These are phyloP conservation scores for Tarsius wallacei DNA, from an alignment of 2,797 vertebrate species.

Conservation along the genomic window DNA sequence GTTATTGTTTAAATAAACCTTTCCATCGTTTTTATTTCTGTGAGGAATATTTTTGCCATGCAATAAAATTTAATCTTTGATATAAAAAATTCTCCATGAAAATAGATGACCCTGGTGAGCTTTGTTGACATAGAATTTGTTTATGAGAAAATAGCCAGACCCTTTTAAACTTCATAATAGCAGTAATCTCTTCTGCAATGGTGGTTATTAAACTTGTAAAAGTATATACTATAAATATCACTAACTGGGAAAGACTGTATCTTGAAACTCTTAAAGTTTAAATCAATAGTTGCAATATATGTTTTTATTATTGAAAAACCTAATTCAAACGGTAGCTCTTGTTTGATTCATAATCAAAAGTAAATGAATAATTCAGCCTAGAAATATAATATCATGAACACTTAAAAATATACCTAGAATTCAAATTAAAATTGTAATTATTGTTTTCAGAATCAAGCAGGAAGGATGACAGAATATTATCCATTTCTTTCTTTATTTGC, in stretches of 20 bases:
- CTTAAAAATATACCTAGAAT: slow-evolving; percentile 8
- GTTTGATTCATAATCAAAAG: background rate
- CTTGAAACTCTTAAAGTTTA: slow-evolving; percentile 81
- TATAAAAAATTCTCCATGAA: slow-evolving; percentile 75
- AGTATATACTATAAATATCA: slow-evolving; percentile 77
- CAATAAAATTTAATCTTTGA: slow-evolving; percentile 70
- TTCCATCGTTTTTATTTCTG: slow-evolving; percentile 64
- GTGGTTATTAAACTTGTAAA: slow-evolving; percentile 79
- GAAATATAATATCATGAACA: background rate
- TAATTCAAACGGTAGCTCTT: slow-evolving; percentile 78
- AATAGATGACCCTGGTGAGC: slow-evolving; percentile 71
- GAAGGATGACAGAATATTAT: slow-evolving; percentile 2
- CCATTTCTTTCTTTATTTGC: slow-evolving; percentile 49
- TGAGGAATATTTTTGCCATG: slow-evolving; percentile 48
- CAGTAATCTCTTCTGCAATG: slow-evolving; percentile 60
- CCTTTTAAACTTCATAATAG: slow-evolving; percentile 75
- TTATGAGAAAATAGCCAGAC: slow-evolving; percentile 55
- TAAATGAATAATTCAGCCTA: background rate
- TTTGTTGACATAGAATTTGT: slow-evolving; percentile 76
- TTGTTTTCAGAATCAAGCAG: slow-evolving; percentile 26
- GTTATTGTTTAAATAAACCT: background rate
- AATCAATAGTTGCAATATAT: slow-evolving; percentile 83
- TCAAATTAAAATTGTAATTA: slow-evolving; percentile 51
- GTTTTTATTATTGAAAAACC: slow-evolving; percentile 81
- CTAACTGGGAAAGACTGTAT: slow-evolving; percentile 76